Evolutionary conservation across 2,113 vertebrate genomes (phyloP), one percentile per base, ranked within the genome.

Genomic region (Fregata magnificens): DNA sequence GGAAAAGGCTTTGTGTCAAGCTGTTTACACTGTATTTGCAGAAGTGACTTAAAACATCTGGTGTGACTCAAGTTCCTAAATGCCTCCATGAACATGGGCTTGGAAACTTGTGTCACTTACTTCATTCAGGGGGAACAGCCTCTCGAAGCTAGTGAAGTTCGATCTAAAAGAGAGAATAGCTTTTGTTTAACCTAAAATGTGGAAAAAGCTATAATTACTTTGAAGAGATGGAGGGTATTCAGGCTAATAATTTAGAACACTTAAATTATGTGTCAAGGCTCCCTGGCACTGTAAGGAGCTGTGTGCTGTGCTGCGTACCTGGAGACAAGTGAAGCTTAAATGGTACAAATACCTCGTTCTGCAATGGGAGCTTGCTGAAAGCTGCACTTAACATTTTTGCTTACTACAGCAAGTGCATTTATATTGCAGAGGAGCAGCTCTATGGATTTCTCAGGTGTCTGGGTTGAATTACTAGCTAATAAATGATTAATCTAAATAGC

Each of bases 401-500:
- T 83, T 88, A 24, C 71, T 66, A 6, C 55, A 83, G 42, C 63
- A 86, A 90, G n/a, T 73, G 56, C 19, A 11, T 88, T 88, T 92
- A 10, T 83, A 42, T 55, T 71, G 76, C 72, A 59, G 79, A 85
- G 72, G 42, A 90, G 67, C 66, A 81, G 70, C 62, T 65, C 59
- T 91, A 6, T 94, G 92, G 42, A 61, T 88, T 95, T 90, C 79
- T 96, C 42, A 16, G 74, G 78, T 91, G 81, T 82, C 87, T 95
- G 76, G 47, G 26, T 92, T 86, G 69, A 82, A 71, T 94, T 89
- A 76, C 59, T 36, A 82, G 38, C 79, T 94, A 56, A 96, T 97
- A 96, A 97, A 97, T 87, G 67, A 96, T 94, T 90, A 53, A 85
- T 83, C 26, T 61, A 81, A 90, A 80, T 58, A 55, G 69, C 76